Evolutionary conservation across 1,140 invertebrate species (phyloP).

Genomic region (Brachystomella parvula): DNA sequence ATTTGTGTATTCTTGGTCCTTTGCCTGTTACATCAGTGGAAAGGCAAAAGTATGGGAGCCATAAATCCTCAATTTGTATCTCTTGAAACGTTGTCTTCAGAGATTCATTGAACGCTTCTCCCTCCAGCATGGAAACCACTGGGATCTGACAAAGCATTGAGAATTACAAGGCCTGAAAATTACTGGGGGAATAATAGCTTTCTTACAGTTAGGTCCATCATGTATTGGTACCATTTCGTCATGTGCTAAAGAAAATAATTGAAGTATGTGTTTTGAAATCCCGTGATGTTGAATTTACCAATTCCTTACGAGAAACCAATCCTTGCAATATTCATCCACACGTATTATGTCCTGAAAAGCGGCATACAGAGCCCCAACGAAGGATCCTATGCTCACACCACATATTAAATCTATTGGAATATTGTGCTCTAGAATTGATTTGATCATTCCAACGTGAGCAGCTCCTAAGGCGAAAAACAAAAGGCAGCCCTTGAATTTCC

Average conservation of each 20-base stretch:
- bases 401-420: constrained; percentile 24
- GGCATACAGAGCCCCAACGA: constrained; percentile 21
- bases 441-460: constrained; percentile 5
- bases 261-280: constrained; percentile 3
- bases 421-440: background rate
- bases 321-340: background rate
- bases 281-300: background rate
- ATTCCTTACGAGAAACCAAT: background rate
- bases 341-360: constrained; percentile 4
- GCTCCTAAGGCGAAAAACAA: background rate
- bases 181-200: too few relatives aligned
- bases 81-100: constrained; percentile 16
- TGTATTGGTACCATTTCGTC: background rate
- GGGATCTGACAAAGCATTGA: background rate
- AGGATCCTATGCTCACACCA: constrained; percentile 26
- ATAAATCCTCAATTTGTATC: constrained; percentile 30
- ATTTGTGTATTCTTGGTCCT: constrained; percentile 15
- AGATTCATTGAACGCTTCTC: constrained; percentile 13
- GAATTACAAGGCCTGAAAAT: background rate
- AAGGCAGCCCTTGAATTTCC: background rate
- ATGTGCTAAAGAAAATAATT: constrained; percentile 11
- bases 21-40: constrained; percentile 22
- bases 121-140: constrained; percentile 11
- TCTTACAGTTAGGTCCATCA: constrained; percentile 9
- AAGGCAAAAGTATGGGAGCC: constrained; percentile 23